phyloP scores from a whole-genome alignment of 2,888 invertebrate genomes.

The Aphidius colemani region DNA sequence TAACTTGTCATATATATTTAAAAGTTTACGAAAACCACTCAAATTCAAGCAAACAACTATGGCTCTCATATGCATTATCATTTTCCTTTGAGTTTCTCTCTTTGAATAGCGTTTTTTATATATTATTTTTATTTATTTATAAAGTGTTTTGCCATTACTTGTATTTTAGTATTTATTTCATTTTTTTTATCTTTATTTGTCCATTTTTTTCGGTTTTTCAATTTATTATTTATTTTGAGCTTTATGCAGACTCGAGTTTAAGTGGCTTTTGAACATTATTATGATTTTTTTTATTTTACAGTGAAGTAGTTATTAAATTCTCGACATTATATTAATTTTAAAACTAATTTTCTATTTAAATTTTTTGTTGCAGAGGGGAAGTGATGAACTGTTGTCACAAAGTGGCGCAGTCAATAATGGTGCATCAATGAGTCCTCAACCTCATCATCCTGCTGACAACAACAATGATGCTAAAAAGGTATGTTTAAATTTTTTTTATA shows the following conservation, averaged over 20 bases:
- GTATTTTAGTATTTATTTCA: no score
- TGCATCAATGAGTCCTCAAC: slow-evolving; percentile 84
- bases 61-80: slow-evolving; percentile 14
- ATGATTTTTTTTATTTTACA: no score
- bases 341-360: slow-evolving; percentile 6
- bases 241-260: no score
- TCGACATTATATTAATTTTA: slow-evolving; percentile 1
- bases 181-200: no score
- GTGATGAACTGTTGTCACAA: slow-evolving; percentile 96
- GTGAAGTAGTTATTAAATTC: neutral
- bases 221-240: no score
- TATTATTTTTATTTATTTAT: no score
- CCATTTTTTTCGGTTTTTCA: no score
- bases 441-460: slow-evolving; percentile 80
- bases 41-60: slow-evolving; percentile 26
- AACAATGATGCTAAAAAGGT: slow-evolving; percentile 98
- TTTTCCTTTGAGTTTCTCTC: no score
- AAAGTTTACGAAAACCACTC: slow-evolving; percentile 27
- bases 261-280: no score
- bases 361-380: slow-evolving; percentile 82
- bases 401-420: slow-evolving; percentile 88
- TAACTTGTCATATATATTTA: slow-evolving; percentile 18
- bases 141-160: no score
- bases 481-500: slow-evolving; percentile 50
- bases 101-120: no score